Percentiles rank a stretch among this genome's conserved stretches.
phyloP scores from a whole-genome alignment of 2,888 invertebrate genomes.

The Monochamus alternatus region DNA sequence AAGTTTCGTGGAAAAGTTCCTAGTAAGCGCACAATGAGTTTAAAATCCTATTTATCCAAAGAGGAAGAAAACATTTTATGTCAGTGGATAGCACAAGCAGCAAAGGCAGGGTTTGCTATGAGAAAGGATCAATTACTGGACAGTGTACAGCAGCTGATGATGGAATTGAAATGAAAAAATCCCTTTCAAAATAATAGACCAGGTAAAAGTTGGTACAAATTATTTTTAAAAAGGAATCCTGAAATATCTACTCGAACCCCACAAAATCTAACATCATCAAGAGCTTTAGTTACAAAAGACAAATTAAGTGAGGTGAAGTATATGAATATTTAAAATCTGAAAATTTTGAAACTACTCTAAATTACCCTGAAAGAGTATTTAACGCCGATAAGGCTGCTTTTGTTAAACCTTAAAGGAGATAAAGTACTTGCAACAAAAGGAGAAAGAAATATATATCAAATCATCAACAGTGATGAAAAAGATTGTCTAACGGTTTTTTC shows the following conservation, averaged over 20 bases:
- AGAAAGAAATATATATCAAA: conserved; percentile 37
- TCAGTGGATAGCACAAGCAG: conserved; percentile 11
- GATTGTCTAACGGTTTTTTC: conserved; percentile 39
- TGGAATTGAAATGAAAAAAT: conserved; percentile 11
- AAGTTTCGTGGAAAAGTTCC: conserved; percentile 14
- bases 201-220: conserved; percentile 12
- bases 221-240: conserved; percentile 32
- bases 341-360: conserved; percentile 16
- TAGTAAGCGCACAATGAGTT: conserved; percentile 12
- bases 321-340: conserved; percentile 1
- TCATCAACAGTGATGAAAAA: conserved; percentile 36
- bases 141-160: not conserved
- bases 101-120: not conserved
- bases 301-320: conserved; percentile 26
- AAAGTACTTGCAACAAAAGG: conserved; percentile 36
- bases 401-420: conserved; percentile 37
- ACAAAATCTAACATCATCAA: conserved; percentile 17
- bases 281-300: conserved; percentile 23
- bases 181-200: conserved; percentile 25
- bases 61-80: conserved; percentile 17
- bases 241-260: conserved; percentile 13
- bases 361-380: conserved; percentile 34
- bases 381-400: conserved; percentile 44
- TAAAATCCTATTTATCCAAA: conserved; percentile 18
- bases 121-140: not conserved